A percentile compares a stretch with the other conserved stretches of the same genome.
Evolutionary conservation across 2,113 vertebrate genomes (phyloP).

Genomic region (Macrotus californicus): DNA sequence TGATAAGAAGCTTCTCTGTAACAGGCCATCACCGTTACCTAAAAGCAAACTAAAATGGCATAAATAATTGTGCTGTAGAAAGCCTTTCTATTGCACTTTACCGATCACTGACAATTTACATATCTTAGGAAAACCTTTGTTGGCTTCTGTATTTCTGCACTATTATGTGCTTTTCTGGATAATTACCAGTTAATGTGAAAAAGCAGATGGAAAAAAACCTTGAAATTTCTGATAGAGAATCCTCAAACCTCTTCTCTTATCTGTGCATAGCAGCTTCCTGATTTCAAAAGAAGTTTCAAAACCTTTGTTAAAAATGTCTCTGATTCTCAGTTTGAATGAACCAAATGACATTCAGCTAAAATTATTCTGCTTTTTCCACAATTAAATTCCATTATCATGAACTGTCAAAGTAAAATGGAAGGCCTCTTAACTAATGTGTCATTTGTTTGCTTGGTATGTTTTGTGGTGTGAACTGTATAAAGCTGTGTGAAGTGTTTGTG

Average conservation of each 20-base stretch:
- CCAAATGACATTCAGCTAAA: conserved; percentile 86
- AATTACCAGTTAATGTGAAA: conserved; percentile 88
- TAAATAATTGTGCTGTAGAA: conserved; percentile 83
- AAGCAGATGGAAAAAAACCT: conserved; percentile 84
- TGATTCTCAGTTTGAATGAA: conserved; percentile 85
- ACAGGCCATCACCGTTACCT: conserved; percentile 75
- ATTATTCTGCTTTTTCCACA: conserved; percentile 83
- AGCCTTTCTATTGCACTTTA: conserved; percentile 81
- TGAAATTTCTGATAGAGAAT: conserved; percentile 87
- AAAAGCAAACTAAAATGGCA: conserved; percentile 82
- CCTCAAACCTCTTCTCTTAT: conserved; percentile 85
- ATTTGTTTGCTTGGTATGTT: conserved; percentile 76
- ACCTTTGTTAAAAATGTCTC: conserved; percentile 87
- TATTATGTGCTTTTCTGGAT: conserved; percentile 86
- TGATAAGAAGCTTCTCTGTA: conserved; percentile 74
- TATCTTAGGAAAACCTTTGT: conserved; percentile 86
- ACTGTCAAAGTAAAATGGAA: conserved; percentile 81
- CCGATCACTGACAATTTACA: conserved; percentile 87
- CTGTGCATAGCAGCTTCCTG: conserved; percentile 81
- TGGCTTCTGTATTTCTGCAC: conserved; percentile 83
- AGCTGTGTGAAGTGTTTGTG: conserved; percentile 71
- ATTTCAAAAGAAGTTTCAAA: conserved; percentile 88
- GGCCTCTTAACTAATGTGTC: conserved; percentile 82
- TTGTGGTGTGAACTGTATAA: conserved; percentile 59
- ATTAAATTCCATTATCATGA: conserved; percentile 84